phyloP scores from a whole-genome alignment of 2,888 invertebrate species.

The Gortyna flavago region DNA sequence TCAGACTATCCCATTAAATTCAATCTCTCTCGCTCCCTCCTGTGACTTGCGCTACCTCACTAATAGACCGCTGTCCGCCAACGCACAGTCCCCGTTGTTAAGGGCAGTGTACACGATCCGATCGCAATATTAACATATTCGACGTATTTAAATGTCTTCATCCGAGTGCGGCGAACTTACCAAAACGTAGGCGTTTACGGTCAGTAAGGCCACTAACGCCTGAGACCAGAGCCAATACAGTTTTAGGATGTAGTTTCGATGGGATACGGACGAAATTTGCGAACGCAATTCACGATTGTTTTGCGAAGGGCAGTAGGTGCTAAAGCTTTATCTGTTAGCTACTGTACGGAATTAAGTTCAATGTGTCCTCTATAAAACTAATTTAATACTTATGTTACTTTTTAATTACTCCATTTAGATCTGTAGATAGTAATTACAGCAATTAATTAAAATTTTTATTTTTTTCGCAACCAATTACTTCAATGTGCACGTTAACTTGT shows the following conservation, averaged over 20 bases:
- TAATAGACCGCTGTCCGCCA: conserved; percentile 71
- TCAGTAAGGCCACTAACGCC: conserved; percentile 60
- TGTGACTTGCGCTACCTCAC: conserved; percentile 34
- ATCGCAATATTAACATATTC: conserved; percentile 71
- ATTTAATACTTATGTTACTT: conserved; percentile 19
- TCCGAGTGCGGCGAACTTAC: conserved; percentile 67
- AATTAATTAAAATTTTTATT: conserved; percentile 33
- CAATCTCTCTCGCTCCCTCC: conserved; percentile 45
- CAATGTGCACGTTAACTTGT: conserved; percentile 22
- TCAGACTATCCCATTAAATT: neutral
- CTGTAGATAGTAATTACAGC: conserved; percentile 50
- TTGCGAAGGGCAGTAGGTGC: conserved; percentile 36
- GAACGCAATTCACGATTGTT: conserved; percentile 44
- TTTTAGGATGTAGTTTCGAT: conserved; percentile 61
- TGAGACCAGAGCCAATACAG: conserved; percentile 62
- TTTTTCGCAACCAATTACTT: conserved; percentile 40
- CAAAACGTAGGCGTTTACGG: conserved; percentile 68
- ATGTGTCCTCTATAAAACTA: conserved; percentile 30
- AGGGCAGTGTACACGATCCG: conserved; percentile 66
- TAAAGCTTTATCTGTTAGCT: conserved; percentile 53
- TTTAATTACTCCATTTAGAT: conserved; percentile 54
- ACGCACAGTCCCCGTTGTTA: conserved; percentile 70
- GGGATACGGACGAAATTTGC: conserved; percentile 50
- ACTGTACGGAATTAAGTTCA: conserved; percentile 45
- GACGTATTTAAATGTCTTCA: conserved; percentile 72